A percentile compares a stretch with the other conserved stretches of the same genome.
phyloP scores from a whole-genome alignment of 2,888 invertebrate genomes.

The Cheilosia soror region DNA sequence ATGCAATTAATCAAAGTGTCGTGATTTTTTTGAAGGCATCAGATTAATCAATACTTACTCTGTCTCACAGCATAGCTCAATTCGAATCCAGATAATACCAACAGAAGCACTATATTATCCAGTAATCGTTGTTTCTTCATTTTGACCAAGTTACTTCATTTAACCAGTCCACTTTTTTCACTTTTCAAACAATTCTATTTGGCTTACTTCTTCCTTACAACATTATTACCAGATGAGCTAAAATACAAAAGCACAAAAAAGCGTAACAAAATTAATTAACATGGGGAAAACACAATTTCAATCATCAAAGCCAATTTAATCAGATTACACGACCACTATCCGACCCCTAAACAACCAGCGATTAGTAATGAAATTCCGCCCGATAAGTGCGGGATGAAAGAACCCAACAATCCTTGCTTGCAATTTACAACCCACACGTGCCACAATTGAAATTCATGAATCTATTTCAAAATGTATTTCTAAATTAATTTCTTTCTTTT shows the following conservation, averaged over 20 bases:
- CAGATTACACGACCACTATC: conserved; percentile 52
- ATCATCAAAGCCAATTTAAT: conserved; percentile 58
- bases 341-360: conserved; percentile 26
- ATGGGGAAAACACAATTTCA: conserved; percentile 25
- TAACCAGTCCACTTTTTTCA: conserved; percentile 32
- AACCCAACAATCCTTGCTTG: conserved; percentile 63
- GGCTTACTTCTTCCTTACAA: conserved; percentile 29
- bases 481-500: conserved; percentile 6
- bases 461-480: conserved; percentile 61
- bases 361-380: conserved; percentile 50
- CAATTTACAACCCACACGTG: conserved; percentile 68
- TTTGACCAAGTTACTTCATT: conserved; percentile 25
- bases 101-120: conserved; percentile 61
- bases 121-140: conserved; percentile 49
- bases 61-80: conserved; percentile 77
- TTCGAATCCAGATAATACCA: conserved; percentile 73
- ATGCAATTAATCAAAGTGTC: background rate
- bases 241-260: conserved; percentile 18
- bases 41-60: conserved; percentile 76
- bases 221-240: conserved; percentile 48
- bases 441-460: conserved; percentile 56
- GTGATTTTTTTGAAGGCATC: no score
- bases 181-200: conserved; percentile 23
- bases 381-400: conserved; percentile 28
- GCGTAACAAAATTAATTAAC: conserved; percentile 21